Conservation (phyloP, 2,113 vertebrate species). For the Anoplopoma fimbria region DNA sequence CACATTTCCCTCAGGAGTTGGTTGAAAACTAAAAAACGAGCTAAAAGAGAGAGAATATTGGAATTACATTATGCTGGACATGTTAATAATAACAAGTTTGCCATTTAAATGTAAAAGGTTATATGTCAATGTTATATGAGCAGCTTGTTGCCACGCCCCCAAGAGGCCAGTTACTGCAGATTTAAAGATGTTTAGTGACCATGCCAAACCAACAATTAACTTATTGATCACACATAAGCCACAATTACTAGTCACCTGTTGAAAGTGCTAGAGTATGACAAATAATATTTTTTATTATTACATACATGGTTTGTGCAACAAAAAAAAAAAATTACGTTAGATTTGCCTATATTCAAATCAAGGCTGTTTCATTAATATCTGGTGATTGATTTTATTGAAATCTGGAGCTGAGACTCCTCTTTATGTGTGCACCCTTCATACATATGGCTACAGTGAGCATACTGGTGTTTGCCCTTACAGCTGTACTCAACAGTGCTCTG, state of each 20-base stretch:
- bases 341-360: neutral
- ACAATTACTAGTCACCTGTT: neutral
- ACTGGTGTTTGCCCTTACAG: neutral
- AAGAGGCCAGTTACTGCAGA: neutral
- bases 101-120: neutral
- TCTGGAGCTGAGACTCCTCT: neutral
- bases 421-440: neutral
- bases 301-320: neutral
- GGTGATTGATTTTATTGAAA: neutral
- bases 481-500: neutral
- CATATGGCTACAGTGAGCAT: neutral
- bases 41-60: neutral
- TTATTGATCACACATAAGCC: neutral
- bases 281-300: neutral
- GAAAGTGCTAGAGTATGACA: neutral
- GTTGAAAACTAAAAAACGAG: neutral
- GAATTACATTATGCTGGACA: neutral
- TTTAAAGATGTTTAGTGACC: neutral
- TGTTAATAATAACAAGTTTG: neutral
- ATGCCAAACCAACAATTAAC: neutral
- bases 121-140: neutral
- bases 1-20: neutral
- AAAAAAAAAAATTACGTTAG: too few relatives aligned
- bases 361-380: neutral
- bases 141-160: neutral